Percentiles rank a stretch among this genome's conserved stretches.
These are phyloP conservation scores for Chaenodraco wilsoni DNA, from an alignment of 2,797 vertebrate genomes.

Conservation along the genomic window DNA sequence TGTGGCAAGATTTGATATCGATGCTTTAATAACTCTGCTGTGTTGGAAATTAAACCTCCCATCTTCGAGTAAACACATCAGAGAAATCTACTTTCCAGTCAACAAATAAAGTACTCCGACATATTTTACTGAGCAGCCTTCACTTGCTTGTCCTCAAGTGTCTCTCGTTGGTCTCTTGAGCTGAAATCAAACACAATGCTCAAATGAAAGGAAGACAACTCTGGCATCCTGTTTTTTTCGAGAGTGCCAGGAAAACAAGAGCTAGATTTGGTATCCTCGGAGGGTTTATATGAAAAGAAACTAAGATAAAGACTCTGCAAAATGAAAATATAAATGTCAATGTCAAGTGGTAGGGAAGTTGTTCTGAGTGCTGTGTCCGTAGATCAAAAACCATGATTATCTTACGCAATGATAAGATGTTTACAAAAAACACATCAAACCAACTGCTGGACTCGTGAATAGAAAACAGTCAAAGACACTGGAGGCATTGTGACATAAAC, in stretches of 20 bases:
- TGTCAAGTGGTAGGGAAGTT: background rate
- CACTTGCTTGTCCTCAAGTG: background rate
- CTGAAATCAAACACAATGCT: constrained; percentile 60
- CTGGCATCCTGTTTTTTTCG: constrained; percentile 69
- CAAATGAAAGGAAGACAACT: constrained; percentile 66
- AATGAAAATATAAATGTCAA: background rate
- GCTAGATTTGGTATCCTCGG: constrained; percentile 11
- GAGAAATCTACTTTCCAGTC: background rate
- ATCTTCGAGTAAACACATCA: background rate
- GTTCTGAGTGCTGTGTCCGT: background rate
- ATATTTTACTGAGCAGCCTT: background rate
- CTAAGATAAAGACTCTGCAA: background rate
- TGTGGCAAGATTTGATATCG: background rate
- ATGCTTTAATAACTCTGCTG: background rate
- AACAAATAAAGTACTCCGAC: background rate
- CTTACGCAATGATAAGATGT: background rate
- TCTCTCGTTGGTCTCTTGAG: constrained; percentile 21
- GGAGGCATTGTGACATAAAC: constrained; percentile 39
- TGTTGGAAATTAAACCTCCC: background rate
- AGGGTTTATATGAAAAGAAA: background rate
- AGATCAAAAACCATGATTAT: background rate
- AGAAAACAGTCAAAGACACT: background rate
- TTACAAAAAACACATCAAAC: background rate
- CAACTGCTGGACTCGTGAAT: background rate
- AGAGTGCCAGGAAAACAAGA: constrained; percentile 24